These are phyloP conservation scores for Biston stratarius DNA, from an alignment of 2,888 invertebrate species.

Conservation along the genomic window DNA sequence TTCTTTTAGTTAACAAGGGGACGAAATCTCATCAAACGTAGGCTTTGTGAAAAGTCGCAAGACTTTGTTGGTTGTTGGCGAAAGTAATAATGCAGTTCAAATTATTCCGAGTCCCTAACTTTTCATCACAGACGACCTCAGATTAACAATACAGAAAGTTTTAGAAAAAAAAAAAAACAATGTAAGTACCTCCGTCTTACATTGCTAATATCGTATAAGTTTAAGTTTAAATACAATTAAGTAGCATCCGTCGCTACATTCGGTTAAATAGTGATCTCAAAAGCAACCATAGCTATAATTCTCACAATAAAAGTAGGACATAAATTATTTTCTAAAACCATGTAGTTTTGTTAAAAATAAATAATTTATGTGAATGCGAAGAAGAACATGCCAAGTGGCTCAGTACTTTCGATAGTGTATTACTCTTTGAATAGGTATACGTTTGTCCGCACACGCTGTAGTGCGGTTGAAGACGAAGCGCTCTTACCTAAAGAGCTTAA, in stretches of 20 bases:
- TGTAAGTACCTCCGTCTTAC: not conserved
- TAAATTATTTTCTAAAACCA: not conserved
- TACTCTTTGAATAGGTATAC: too few relatives aligned
- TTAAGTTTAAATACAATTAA: too few relatives aligned
- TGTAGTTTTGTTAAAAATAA: too few relatives aligned
- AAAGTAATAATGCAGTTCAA: slow-evolving; percentile 35
- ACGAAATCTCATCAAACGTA: slow-evolving; percentile 26
- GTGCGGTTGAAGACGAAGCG: too few relatives aligned
- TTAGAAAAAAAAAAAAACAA: slow-evolving; percentile 7
- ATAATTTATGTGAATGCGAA: too few relatives aligned
- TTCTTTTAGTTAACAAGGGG: slow-evolving; percentile 23
- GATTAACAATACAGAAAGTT: slow-evolving; percentile 24
- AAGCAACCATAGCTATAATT: not conserved
- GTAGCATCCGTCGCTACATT: not conserved
- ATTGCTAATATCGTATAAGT: not conserved
- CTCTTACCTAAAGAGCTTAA: too few relatives aligned
- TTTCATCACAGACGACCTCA: slow-evolving; percentile 23
- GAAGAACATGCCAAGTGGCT: too few relatives aligned
- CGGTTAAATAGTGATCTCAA: not conserved
- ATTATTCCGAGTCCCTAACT: slow-evolving; percentile 28
- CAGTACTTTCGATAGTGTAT: too few relatives aligned
- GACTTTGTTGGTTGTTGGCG: slow-evolving; percentile 21
- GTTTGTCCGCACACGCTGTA: too few relatives aligned
- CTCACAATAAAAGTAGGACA: not conserved
- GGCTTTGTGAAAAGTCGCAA: slow-evolving; percentile 24